Evolutionary conservation across 2,797 vertebrate genomes (phyloP).

Genomic region (Melanotaenia parkinsoni): DNA sequence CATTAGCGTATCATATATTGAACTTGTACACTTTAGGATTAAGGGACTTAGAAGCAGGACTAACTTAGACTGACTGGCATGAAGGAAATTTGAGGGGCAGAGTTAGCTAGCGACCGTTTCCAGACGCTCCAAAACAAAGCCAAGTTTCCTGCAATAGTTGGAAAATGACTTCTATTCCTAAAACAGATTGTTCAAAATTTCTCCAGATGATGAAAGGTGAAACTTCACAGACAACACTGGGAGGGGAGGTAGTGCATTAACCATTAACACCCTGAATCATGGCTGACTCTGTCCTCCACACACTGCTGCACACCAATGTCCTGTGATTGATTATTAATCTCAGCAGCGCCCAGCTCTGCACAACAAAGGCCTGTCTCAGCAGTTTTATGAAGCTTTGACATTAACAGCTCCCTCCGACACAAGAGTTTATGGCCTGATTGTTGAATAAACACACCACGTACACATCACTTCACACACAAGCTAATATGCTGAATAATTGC

Average conservation of each 20-base stretch:
- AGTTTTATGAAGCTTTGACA: slow-evolving; percentile 10
- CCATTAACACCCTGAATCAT: slow-evolving; percentile 3
- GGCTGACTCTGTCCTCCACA: background rate
- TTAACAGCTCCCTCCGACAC: slow-evolving; percentile 7
- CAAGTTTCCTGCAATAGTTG: too few relatives aligned
- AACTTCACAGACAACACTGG: too few relatives aligned
- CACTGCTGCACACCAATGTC: slow-evolving; percentile 9
- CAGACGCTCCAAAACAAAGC: background rate
- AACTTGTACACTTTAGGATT: slow-evolving; percentile 50
- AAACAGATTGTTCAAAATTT: too few relatives aligned
- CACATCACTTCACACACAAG: background rate
- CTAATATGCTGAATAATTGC: background rate
- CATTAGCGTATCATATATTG: slow-evolving; percentile 47
- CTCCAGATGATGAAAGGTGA: too few relatives aligned
- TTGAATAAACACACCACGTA: background rate
- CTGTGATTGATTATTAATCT: slow-evolving; percentile 6
- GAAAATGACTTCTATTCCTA: too few relatives aligned
- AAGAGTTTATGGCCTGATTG: background rate
- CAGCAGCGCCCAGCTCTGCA: background rate
- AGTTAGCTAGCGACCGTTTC: slow-evolving; percentile 26
- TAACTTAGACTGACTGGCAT: slow-evolving; percentile 42
- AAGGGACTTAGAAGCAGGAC: slow-evolving; percentile 34
- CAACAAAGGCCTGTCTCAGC: background rate
- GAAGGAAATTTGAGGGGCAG: slow-evolving; percentile 34
- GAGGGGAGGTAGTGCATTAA: background rate